Percentiles rank a stretch among this genome's conserved stretches.
Evolutionary conservation across 2,113 vertebrate genomes (phyloP).

Genomic region (human): DNA sequence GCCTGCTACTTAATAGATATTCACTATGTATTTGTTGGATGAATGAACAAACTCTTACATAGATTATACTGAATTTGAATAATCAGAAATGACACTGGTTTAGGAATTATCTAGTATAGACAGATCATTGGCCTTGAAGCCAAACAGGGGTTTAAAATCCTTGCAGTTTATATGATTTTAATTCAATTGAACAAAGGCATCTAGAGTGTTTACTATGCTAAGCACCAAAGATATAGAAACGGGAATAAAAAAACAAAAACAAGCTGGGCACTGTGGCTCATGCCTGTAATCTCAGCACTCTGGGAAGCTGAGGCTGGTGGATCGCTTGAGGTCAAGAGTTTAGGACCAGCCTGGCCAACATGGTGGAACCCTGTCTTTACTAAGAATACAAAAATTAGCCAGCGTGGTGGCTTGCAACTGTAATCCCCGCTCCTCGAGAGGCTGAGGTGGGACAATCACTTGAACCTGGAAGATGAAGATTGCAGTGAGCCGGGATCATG

Average conservation of each 20-base stretch:
- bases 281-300: neutral
- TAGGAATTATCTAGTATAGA: neutral
- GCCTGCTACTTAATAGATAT: neutral
- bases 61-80: constrained; percentile 29
- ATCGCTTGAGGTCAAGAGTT: neutral
- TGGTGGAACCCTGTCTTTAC: neutral
- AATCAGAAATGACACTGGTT: neutral
- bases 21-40: neutral
- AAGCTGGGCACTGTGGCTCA: neutral
- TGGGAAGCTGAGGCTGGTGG: neutral
- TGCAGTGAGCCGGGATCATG: neutral
- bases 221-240: neutral
- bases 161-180: constrained; percentile 11
- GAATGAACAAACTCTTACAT: neutral
- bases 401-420: neutral
- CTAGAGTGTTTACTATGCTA: neutral
- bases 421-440: neutral
- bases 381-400: neutral
- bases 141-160: neutral
- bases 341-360: neutral
- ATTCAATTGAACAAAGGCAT: constrained; percentile 22
- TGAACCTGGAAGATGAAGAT: neutral
- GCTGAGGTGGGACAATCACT: neutral
- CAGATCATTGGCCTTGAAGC: neutral
- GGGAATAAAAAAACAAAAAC: neutral